phyloP scores from a whole-genome alignment of 1,140 invertebrate species.

The Alviniconcha marisindica region DNA sequence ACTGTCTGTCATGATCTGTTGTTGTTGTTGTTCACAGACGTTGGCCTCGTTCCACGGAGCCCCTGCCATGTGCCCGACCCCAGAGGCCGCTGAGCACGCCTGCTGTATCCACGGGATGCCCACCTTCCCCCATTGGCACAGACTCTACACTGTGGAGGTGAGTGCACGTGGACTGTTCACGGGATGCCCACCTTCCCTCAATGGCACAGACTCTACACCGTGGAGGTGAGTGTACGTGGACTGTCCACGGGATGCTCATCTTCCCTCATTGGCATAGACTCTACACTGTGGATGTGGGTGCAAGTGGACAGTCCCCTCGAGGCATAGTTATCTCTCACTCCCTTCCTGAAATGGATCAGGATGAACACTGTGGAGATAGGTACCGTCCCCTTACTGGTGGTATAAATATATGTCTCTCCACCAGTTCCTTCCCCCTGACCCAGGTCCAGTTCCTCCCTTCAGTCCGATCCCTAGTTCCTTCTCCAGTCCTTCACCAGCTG shows the following conservation, averaged over 20 bases:
- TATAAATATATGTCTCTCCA: too few relatives aligned
- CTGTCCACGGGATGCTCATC: slow-evolving; percentile 45
- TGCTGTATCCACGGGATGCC: slow-evolving; percentile 40
- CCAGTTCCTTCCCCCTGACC: too few relatives aligned
- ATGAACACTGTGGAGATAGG: too few relatives aligned
- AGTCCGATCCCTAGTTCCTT: too few relatives aligned
- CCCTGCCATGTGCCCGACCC: neutral
- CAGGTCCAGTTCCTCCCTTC: too few relatives aligned
- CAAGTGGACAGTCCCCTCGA: too few relatives aligned
- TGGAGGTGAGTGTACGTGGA: slow-evolving; percentile 29
- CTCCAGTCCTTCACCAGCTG: too few relatives aligned
- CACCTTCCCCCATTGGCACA: slow-evolving; percentile 31
- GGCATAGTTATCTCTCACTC: neutral
- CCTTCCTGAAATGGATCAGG: too few relatives aligned
- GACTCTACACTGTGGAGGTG: slow-evolving; percentile 30
- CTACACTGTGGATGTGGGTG: slow-evolving; percentile 28
- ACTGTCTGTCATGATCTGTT: too few relatives aligned
- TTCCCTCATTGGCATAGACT: slow-evolving; percentile 49
- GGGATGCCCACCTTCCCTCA: slow-evolving; percentile 54
- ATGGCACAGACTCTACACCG: slow-evolving; percentile 52
- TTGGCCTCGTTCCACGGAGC: neutral
- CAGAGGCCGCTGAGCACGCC: neutral
- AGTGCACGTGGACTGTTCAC: slow-evolving; percentile 51
- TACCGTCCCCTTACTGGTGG: too few relatives aligned
- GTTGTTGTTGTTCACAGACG: too few relatives aligned